A percentile compares a stretch with the other conserved stretches of the same genome.
Conservation (phyloP, 2,888 invertebrate genomes). For the Petrophora chlorosata region DNA sequence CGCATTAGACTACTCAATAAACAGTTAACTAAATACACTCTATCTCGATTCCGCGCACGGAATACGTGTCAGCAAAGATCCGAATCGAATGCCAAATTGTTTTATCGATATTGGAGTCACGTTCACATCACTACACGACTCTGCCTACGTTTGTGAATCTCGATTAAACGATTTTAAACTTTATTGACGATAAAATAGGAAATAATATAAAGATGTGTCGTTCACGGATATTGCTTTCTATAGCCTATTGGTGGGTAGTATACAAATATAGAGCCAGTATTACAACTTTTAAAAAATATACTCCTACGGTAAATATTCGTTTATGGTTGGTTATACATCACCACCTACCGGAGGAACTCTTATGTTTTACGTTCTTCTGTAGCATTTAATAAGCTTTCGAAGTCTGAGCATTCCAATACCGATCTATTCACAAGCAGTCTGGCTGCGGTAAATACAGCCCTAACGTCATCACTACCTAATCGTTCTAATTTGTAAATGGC, state of each 20-base stretch:
- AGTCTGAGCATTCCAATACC: too few species aligned
- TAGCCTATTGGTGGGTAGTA: slow-evolving; percentile 33
- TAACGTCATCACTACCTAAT: too few species aligned
- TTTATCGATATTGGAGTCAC: slow-evolving; percentile 60
- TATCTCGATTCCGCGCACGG: slow-evolving; percentile 53
- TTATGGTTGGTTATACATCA: too few species aligned
- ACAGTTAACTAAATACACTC: slow-evolving; percentile 42
- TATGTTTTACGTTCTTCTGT: too few species aligned
- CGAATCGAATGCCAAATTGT: slow-evolving; percentile 47
- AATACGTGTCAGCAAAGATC: slow-evolving; percentile 54
- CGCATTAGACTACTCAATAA: slow-evolving; percentile 30
- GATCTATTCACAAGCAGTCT: too few species aligned
- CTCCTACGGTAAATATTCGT: not conserved
- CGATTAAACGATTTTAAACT: slow-evolving; percentile 30
- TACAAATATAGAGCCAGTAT: slow-evolving; percentile 6
- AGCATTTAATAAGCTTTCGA: too few species aligned
- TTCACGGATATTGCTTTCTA: slow-evolving; percentile 38
- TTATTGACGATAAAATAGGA: slow-evolving; percentile 15
- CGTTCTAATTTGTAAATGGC: too few species aligned
- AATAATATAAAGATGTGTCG: slow-evolving; percentile 20
- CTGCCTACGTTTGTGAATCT: slow-evolving; percentile 41
- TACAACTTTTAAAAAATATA: not conserved
- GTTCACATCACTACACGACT: slow-evolving; percentile 53
- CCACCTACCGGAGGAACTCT: too few species aligned
- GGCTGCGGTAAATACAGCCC: too few species aligned